Conservation (phyloP, 2,888 invertebrate genomes). For the Agrotis segetum region DNA sequence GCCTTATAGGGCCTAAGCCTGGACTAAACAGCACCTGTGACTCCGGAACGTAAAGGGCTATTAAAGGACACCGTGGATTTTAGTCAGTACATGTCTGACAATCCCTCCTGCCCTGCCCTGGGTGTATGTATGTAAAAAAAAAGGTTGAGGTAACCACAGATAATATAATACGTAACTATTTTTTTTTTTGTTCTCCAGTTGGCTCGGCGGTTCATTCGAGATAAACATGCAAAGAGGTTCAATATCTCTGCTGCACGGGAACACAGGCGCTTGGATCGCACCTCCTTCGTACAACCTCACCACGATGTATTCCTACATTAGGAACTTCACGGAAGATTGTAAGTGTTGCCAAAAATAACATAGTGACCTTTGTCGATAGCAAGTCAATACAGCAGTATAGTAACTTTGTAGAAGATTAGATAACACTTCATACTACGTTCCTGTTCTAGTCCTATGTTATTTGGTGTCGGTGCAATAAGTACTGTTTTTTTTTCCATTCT, state of each 20-base stretch:
- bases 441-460: no score
- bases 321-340: conserved; percentile 86
- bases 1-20: no score
- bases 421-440: not conserved
- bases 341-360: conserved; percentile 62
- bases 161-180: no score
- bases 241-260: conserved; percentile 92
- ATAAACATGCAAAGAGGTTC: conserved; percentile 90
- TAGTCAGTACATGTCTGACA: no score
- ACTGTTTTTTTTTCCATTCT: not conserved
- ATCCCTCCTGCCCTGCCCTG: no score
- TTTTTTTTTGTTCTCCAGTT: conserved; percentile 78
- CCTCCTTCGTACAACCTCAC: conserved; percentile 91
- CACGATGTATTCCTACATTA: conserved; percentile 78
- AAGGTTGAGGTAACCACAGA: no score
- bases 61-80: no score
- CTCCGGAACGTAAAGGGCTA: no score
- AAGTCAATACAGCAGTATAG: not conserved
- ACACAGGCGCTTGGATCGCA: conserved; percentile 91
- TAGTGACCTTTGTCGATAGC: not conserved
- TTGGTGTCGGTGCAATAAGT: not conserved
- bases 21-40: no score
- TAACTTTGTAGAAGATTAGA: conserved; percentile 11
- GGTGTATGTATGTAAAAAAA: no score
- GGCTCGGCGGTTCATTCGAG: conserved; percentile 91